Evolutionary conservation across 2,888 invertebrate species (phyloP), one percentile per base, ranked within the genome.

Genomic region (Hydropsyche betteni): DNA sequence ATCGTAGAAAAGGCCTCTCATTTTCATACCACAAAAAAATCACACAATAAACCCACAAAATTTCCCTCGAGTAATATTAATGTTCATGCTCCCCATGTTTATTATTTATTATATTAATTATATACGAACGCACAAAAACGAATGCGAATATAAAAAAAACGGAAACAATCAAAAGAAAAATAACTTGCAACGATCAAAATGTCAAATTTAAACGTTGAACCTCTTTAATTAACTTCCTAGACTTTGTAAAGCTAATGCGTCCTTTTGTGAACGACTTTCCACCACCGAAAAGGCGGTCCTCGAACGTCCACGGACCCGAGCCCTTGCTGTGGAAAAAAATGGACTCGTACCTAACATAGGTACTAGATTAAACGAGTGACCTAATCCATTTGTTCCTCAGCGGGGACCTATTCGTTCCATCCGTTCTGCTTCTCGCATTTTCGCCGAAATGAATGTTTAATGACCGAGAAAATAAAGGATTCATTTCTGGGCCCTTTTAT

Each of bases 381-480:
- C 50, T 50, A 50, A 69, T 69, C 69, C 69, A 69, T 69, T 69
- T 51, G 69, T 44, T n/a, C 14, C 51, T 34, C 69, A 14, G 36
- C 34, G 24, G 44, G 44, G 24, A 16, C 24, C 69, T 50, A 44
- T 69, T 69, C 38, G 69, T 69, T 69, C 50, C 69, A 4, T 34
- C 50, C 44, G n/a, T 50, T 69, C 44, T 64, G 34, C n/a, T 64
- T 36, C n/a, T 24, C 61, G 33, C 33, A 24, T 61, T 12, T 16
- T 51, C 14, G 16, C n/a, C 69, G 33, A 69, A 69, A 69, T 69
- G 51, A 69, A 69, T 69, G 69, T 69, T 69, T 69, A 69, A 69
- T 69, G 69, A 33, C 14, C 69, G 69, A 69, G 51, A 69, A 69
- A 69, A 50, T 69, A 69, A 69, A 69, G 50, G 69, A 69, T 69